Conservation (phyloP, 2,797 vertebrate species). For the Gallinago nigripennis region DNA sequence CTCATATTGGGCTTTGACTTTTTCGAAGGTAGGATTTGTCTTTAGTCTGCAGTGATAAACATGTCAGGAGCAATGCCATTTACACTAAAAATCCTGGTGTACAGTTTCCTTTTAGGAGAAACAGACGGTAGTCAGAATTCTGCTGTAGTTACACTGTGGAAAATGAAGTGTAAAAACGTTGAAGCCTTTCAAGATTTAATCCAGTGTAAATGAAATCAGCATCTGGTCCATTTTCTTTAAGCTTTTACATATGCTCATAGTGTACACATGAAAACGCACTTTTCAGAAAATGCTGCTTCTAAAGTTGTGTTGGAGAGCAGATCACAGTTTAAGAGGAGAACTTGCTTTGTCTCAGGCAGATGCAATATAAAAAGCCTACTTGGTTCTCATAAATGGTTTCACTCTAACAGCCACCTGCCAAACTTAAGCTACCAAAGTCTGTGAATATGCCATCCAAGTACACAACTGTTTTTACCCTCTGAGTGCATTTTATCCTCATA, state of each 20-base stretch:
- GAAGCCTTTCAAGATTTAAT: not conserved
- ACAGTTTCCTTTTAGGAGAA: not conserved
- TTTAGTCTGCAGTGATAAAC: conserved; percentile 3
- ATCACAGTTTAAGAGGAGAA: not conserved
- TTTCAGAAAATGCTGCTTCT: not conserved
- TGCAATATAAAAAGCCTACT: not conserved
- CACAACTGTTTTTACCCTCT: not conserved
- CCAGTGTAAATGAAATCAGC: not conserved
- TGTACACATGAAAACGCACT: not conserved
- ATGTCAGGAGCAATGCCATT: not conserved
- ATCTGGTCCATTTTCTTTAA: conserved; percentile 19
- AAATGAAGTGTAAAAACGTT: not conserved
- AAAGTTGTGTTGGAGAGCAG: not conserved
- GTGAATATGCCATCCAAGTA: not conserved
- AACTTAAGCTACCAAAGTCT: not conserved
- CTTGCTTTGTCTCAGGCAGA: not conserved
- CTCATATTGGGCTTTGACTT: not conserved
- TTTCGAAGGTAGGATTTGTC: conserved; percentile 2
- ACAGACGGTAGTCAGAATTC: not conserved
- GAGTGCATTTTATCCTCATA: not conserved
- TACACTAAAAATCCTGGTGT: not conserved
- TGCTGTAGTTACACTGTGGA: not conserved
- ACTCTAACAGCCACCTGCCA: not conserved
- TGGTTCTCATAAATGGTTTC: not conserved
- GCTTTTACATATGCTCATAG: not conserved